Percentiles rank a stretch among this genome's conserved stretches.
These are phyloP conservation scores for Lagodon rhomboides DNA, from an alignment of 2,797 vertebrate species.

Conservation along the genomic window DNA sequence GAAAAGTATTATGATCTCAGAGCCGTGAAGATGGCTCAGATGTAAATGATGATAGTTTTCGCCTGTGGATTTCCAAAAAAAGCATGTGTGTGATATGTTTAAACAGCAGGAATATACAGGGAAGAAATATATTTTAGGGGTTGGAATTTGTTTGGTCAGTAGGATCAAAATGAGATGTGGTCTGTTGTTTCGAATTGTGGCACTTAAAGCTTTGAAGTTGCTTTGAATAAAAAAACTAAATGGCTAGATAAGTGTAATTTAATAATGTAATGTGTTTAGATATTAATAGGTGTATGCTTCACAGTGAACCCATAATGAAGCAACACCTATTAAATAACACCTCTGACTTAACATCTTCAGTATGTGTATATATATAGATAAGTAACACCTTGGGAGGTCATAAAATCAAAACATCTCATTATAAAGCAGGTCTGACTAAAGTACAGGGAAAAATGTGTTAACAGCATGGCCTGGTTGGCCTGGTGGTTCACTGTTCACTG, in stretches of 20 bases:
- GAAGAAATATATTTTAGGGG: not conserved
- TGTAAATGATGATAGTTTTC: not conserved
- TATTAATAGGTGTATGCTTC: not conserved
- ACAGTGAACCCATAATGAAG: slow-evolving; percentile 5
- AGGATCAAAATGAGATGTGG: not conserved
- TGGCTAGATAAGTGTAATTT: not conserved
- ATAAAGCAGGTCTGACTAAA: not conserved
- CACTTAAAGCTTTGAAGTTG: not conserved
- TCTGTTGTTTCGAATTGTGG: not conserved
- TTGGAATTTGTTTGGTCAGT: not conserved
- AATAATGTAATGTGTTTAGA: not conserved
- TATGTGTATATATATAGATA: not conserved
- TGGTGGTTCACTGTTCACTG: not conserved
- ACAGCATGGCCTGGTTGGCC: not conserved
- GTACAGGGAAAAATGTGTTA: not conserved
- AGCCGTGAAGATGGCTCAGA: not conserved
- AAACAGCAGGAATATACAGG: not conserved
- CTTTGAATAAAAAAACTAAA: no score
- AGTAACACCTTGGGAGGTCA: not conserved
- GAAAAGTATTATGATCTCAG: slow-evolving; percentile 2
- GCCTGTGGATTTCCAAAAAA: not conserved
- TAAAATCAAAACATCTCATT: no score
- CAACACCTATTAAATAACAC: not conserved
- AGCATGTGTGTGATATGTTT: not conserved
- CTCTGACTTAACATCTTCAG: not conserved